These are phyloP conservation scores for Neodiprion lecontei DNA, from an alignment of 1,140 invertebrate genomes.

Conservation along the genomic window DNA sequence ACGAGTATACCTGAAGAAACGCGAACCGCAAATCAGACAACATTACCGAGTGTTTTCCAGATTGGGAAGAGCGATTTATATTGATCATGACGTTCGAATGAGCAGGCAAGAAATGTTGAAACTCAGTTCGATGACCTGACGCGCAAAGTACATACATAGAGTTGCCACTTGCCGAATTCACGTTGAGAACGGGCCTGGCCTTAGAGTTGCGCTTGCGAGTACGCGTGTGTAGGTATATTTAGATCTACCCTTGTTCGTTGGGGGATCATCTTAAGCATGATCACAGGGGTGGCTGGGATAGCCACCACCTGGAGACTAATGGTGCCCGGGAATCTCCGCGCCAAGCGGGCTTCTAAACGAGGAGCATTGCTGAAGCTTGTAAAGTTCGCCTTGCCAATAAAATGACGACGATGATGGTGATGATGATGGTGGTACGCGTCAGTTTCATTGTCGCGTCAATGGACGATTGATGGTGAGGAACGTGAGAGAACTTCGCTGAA, in stretches of 20 bases:
- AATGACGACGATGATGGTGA: background rate
- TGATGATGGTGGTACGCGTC: background rate
- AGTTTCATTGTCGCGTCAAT: too few species aligned
- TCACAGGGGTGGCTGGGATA: conserved; percentile 4
- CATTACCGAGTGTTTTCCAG: too few species aligned
- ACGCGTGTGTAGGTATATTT: background rate
- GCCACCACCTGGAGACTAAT: background rate
- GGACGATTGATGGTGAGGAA: background rate
- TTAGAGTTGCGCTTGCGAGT: background rate
- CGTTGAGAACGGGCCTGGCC: background rate
- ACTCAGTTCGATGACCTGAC: too few species aligned
- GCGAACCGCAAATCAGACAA: too few species aligned
- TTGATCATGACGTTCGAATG: too few species aligned
- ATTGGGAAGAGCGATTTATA: too few species aligned
- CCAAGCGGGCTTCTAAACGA: too few species aligned
- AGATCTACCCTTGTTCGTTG: background rate
- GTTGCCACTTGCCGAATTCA: background rate
- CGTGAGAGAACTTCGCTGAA: background rate
- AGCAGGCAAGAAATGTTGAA: too few species aligned
- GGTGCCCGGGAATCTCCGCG: background rate
- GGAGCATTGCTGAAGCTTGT: background rate
- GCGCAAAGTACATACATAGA: too few species aligned
- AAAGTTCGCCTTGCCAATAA: background rate
- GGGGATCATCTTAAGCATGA: conserved; percentile 5
- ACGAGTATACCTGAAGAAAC: too few species aligned